Evolutionary conservation across 2,888 invertebrate species (phyloP).

Genomic region (Lordiphosa fenestrarum): DNA sequence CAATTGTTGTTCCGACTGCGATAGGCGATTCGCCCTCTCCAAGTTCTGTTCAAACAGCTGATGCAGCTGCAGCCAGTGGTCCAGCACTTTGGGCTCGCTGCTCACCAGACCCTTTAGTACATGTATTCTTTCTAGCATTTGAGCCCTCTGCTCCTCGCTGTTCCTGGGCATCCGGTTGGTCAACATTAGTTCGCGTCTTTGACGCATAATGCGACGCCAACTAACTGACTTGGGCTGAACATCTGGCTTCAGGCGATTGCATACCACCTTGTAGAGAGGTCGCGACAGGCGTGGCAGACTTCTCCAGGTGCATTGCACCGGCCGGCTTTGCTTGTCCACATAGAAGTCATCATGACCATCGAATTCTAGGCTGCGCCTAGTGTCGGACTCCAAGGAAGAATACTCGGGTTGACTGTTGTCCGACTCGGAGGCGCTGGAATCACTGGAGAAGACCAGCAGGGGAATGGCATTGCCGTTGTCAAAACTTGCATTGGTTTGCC

Average conservation of each 20-base stretch:
- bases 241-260: not conserved
- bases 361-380: slow-evolving; percentile 54
- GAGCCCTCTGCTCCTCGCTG: too few species aligned
- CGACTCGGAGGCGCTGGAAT: not conserved
- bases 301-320: slow-evolving; percentile 81
- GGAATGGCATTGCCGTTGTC: too few species aligned
- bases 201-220: too few species aligned
- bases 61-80: slow-evolving; percentile 84
- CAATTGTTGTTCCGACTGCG: slow-evolving; percentile 82
- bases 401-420: not conserved
- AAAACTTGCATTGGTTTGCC: too few species aligned
- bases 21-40: slow-evolving; percentile 71
- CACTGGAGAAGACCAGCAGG: too few species aligned
- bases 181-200: too few species aligned
- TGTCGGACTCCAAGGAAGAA: not conserved
- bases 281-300: slow-evolving; percentile 85
- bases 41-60: slow-evolving; percentile 82
- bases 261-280: slow-evolving; percentile 74
- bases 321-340: slow-evolving; percentile 81
- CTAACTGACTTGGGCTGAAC: too few species aligned
- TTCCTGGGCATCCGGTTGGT: too few species aligned
- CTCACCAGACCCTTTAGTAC: slow-evolving; percentile 12
- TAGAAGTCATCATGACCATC: slow-evolving; percentile 82
- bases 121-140: slow-evolving; percentile 12
- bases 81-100: slow-evolving; percentile 77